Evolutionary conservation across 2,113 vertebrate genomes (phyloP).

Genomic region (Columbina picui): DNA sequence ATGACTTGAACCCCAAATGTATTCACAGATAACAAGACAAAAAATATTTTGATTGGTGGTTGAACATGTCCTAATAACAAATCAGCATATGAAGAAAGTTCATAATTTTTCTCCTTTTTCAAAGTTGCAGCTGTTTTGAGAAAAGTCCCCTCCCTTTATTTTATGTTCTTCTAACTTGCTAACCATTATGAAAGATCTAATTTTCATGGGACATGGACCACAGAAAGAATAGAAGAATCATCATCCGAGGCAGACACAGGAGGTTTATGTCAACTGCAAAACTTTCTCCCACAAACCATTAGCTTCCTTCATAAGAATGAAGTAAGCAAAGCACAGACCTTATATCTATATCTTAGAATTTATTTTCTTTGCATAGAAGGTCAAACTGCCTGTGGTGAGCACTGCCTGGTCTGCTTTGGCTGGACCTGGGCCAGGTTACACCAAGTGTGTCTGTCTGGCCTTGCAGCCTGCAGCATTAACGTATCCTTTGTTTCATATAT

Average conservation of each 20-base stretch:
- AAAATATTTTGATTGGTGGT: neutral
- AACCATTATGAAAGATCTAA: neutral
- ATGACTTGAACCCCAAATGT: neutral
- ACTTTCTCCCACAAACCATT: neutral
- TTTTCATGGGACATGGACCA: neutral
- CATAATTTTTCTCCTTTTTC: neutral
- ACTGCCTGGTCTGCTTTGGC: neutral
- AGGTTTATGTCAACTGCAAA: slow-evolving; percentile 64
- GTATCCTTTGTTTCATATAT: neutral
- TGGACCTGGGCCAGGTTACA: neutral
- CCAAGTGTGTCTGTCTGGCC: neutral
- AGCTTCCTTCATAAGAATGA: neutral
- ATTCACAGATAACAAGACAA: neutral
- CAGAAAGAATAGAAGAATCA: neutral
- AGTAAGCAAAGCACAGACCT: neutral
- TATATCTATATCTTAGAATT: neutral
- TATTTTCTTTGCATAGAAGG: neutral
- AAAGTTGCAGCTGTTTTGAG: neutral
- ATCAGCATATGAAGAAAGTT: neutral
- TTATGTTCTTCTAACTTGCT: neutral
- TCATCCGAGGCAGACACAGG: neutral
- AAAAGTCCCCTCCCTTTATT: neutral
- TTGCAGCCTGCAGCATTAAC: neutral
- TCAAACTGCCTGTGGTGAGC: neutral
- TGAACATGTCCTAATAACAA: neutral